Evolutionary conservation across 1,140 invertebrate genomes (phyloP), one percentile per base, ranked within the genome.

Genomic region (Drosophila murphyi): DNA sequence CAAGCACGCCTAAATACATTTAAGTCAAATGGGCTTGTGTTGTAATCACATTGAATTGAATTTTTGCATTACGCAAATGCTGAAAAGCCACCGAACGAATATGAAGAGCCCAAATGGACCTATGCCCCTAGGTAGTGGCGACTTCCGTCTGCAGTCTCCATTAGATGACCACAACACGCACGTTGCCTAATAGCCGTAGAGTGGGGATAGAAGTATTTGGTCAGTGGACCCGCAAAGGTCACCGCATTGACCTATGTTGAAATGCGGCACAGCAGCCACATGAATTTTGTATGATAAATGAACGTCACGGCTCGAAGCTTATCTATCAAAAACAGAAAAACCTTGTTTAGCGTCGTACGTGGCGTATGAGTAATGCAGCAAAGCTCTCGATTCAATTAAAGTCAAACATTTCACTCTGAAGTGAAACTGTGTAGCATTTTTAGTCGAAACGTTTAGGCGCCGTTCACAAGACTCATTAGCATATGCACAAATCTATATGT

Each of bases 221-320:
- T 28, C 39, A 32, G 41, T 12, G 59, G 60, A 78, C 77, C 80
- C 81, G 82, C 6, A 57, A 72, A 71, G 83, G 72, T 80, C 67
- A 63, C 54, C 34, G 63, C 1, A n/a, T 43, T 29, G 60, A 39
- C 43, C 50, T 43, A 67, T 79, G 82, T 82, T 64, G 82, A 78
- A 80, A 80, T 85, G 41, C 20, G 32, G 10, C 51, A 28, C 71
- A 68, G 43, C 64, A 79, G 85, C 65, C 75, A 85, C 85, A 89
- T 89, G 85, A 89, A 89, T 89, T 83, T 85, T 73, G 59, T 80
- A 89, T 88, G 85, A 88, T 88, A 85, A 88, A 88, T 89, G 85
- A 80, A 85, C 80, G 77, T 88, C 72, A 89, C 85, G 80, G 77
- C 77, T 82, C 50, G 67, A 50, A 85, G 78, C 77, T 83, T 89